Evolutionary conservation across 2,797 vertebrate species (phyloP).

Genomic region (Adelosebastes latens): DNA sequence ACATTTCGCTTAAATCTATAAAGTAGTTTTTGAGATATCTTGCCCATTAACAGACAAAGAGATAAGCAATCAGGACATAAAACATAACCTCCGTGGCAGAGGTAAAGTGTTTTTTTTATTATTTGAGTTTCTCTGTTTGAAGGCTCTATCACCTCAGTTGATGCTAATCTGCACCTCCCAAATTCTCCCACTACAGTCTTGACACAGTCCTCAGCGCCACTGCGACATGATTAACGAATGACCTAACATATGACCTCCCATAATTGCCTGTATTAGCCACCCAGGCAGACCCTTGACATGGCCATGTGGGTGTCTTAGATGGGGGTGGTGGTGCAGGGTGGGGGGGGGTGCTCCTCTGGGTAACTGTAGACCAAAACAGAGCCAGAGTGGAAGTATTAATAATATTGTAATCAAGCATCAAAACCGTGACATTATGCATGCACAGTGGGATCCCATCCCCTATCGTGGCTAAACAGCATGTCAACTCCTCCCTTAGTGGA

Average conservation of each 20-base stretch:
- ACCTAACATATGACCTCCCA: conserved; percentile 44
- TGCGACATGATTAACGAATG: conserved; percentile 34
- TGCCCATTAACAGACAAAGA: not conserved
- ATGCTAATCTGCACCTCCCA: conserved; percentile 9
- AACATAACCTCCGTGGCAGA: not conserved
- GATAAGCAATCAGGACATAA: not conserved
- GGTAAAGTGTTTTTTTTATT: not conserved
- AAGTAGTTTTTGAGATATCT: not conserved
- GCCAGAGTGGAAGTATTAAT: conserved; percentile 37
- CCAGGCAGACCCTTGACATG: conserved; percentile 22
- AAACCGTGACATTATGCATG: conserved; percentile 52
- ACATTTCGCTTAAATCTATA: not conserved
- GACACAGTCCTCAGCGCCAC: not conserved
- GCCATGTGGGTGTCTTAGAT: conserved; percentile 30
- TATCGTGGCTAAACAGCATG: conserved; percentile 40
- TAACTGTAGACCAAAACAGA: conserved; percentile 11
- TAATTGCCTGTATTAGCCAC: conserved; percentile 47
- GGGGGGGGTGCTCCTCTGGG: not conserved
- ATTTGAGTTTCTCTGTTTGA: not conserved
- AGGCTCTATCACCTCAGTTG: not conserved
- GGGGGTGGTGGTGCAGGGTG: not conserved
- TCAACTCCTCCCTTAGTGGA: conserved; percentile 44
- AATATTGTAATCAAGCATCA: conserved; percentile 49
- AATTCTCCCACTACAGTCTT: not conserved
- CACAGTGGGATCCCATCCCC: conserved; percentile 31